Conservation (phyloP, 2,113 vertebrate genomes). For the Platysternon megacephalum region DNA sequence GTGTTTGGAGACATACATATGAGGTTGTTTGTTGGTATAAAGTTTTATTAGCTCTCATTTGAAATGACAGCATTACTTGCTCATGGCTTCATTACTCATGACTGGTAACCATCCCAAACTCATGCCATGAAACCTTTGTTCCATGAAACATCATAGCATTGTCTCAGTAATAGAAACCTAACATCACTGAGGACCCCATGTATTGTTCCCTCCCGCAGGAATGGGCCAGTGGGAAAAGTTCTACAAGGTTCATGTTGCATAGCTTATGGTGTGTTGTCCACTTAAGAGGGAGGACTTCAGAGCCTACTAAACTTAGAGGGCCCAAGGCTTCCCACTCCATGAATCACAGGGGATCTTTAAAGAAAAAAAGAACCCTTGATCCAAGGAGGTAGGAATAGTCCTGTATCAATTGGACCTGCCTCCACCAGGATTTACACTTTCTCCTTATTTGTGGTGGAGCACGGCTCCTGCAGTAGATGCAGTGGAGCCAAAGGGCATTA, state of each 20-base stretch:
- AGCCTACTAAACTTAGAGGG: neutral
- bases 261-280: neutral
- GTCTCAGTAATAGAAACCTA: neutral
- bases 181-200: neutral
- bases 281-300: neutral
- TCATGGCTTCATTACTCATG: neutral
- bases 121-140: neutral
- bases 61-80: neutral
- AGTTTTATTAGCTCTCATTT: neutral
- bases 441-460: neutral
- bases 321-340: neutral
- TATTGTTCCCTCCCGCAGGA: neutral
- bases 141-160: neutral
- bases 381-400: neutral
- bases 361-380: neutral
- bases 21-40: neutral
- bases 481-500: neutral
- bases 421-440: neutral
- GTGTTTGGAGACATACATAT: neutral
- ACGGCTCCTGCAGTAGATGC: neutral
- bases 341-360: neutral
- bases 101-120: neutral
- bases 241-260: neutral
- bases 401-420: neutral
- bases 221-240: neutral